Evolutionary conservation across 2,888 invertebrate species (phyloP).

Genomic region (Diabrotica balteata): DNA sequence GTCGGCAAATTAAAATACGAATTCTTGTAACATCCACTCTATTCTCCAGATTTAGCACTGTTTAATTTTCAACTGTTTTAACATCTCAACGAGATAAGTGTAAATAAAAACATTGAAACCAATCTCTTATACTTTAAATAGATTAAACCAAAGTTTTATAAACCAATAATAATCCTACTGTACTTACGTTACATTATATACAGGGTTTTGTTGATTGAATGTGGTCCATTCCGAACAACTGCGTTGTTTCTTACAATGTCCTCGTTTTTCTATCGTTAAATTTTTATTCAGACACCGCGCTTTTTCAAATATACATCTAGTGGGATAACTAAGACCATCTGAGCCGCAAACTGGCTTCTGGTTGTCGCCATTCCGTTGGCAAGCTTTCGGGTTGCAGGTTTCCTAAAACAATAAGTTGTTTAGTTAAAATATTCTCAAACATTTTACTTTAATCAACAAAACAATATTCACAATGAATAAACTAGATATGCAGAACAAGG

Average conservation of each 20-base stretch:
- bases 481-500: too few species aligned
- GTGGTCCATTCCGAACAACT: conserved; percentile 49
- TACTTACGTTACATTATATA: conserved; percentile 35
- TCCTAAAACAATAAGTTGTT: conserved; percentile 29
- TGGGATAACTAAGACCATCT: conserved; percentile 83
- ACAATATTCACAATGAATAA: too few species aligned
- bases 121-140: too few species aligned
- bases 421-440: too few species aligned
- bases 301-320: conserved; percentile 78
- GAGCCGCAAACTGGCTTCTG: conserved; percentile 74
- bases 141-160: too few species aligned
- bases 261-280: conserved; percentile 75
- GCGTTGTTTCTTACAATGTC: conserved; percentile 74
- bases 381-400: conserved; percentile 54
- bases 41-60: too few species aligned
- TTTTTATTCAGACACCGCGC: conserved; percentile 79
- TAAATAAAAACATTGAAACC: too few species aligned
- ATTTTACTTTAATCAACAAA: too few species aligned
- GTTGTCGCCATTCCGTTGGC: conserved; percentile 47
- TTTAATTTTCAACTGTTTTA: too few species aligned
- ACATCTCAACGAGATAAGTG: too few species aligned
- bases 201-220: conserved; percentile 39
- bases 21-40: too few species aligned
- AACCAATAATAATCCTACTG: background rate
- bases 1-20: too few species aligned